phyloP scores from a whole-genome alignment of 2,888 invertebrate species.

The Dascillus cervinus region DNA sequence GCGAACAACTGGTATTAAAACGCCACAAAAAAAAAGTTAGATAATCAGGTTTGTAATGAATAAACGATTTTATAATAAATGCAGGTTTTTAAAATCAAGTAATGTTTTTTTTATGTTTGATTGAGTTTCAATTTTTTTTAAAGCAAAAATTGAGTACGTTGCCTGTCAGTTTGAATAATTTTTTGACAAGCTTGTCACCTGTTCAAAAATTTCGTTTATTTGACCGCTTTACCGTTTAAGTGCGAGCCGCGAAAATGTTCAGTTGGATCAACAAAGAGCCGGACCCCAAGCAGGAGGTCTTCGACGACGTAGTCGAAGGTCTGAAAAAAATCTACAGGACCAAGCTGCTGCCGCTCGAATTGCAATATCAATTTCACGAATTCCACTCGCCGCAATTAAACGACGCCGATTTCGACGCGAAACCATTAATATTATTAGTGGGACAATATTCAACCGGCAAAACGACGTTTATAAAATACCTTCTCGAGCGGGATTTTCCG shows the following conservation, averaged over 20 bases:
- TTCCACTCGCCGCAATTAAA: constrained; percentile 91
- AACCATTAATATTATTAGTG: constrained; percentile 94
- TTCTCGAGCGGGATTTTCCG: constrained; percentile 90
- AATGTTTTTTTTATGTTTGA: too few species aligned
- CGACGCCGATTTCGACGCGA: constrained; percentile 97
- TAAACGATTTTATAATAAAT: too few species aligned
- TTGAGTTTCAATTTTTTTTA: too few species aligned
- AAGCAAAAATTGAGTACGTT: too few species aligned
- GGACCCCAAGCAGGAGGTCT: constrained; percentile 56
- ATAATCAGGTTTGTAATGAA: too few species aligned
- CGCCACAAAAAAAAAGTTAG: too few species aligned
- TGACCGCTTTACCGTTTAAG: too few species aligned
- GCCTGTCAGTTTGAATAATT: too few species aligned
- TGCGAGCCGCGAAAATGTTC: constrained; percentile 82
- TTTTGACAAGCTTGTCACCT: too few species aligned
- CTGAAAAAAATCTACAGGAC: constrained; percentile 88
- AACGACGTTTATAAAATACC: constrained; percentile 89
- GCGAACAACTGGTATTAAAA: too few species aligned
- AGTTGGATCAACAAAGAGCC: constrained; percentile 73
- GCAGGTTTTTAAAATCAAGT: too few species aligned
- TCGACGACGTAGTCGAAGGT: constrained; percentile 88
- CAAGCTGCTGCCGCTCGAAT: constrained; percentile 84
- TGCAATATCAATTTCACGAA: constrained; percentile 86
- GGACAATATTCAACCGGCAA: constrained; percentile 98
- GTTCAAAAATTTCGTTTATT: too few species aligned